Percentiles rank a stretch among this genome's conserved stretches.
Conservation (phyloP, 2,888 invertebrate species). For the Chrysotoxum bicinctum region DNA sequence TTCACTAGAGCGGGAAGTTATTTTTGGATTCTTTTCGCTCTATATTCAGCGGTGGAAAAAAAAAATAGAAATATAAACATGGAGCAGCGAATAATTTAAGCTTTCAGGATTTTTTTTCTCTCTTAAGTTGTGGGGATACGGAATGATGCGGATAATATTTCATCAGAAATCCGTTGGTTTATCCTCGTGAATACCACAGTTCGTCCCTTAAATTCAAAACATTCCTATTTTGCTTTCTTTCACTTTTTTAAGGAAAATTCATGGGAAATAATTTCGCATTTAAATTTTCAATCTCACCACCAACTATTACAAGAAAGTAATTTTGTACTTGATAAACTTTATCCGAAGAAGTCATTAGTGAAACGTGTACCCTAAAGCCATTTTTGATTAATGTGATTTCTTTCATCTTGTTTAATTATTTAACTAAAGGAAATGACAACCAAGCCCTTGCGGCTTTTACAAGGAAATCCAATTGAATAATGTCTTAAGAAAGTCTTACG, state of each 20-base stretch:
- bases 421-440: slow-evolving; percentile 15
- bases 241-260: background rate
- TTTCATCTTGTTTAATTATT: slow-evolving; percentile 1
- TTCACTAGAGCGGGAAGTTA: slow-evolving; percentile 17
- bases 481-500: background rate
- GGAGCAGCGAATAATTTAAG: background rate
- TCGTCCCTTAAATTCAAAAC: background rate
- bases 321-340: background rate
- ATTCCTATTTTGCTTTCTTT: background rate
- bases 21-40: slow-evolving; percentile 19
- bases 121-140: background rate
- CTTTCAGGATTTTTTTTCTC: background rate
- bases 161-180: slow-evolving; percentile 2
- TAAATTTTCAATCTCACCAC: background rate
- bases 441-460: no score
- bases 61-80: slow-evolving; percentile 2
- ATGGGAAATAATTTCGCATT: background rate
- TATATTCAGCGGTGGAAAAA: background rate
- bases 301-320: background rate
- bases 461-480: background rate
- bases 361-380: background rate
- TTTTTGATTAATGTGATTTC: slow-evolving; percentile 32
- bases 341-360: slow-evolving; percentile 26
- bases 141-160: background rate
- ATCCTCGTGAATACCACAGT: background rate